These are phyloP conservation scores for Augiades crinisus DNA, from an alignment of 2,888 invertebrate species.

Conservation along the genomic window DNA sequence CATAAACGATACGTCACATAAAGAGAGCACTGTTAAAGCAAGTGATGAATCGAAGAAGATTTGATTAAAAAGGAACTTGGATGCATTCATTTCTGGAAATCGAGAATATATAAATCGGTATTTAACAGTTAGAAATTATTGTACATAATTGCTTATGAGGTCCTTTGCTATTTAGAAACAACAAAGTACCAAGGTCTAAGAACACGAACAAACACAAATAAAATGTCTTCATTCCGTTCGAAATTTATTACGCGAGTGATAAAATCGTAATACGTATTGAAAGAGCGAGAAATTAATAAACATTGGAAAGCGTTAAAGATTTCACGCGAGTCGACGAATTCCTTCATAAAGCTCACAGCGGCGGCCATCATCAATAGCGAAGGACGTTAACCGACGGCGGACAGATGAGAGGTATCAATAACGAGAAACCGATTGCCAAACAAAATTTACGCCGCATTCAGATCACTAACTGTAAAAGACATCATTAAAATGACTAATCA, in stretches of 20 bases:
- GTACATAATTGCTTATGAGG: no score
- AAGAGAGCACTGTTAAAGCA: no score
- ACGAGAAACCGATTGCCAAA: constrained; percentile 53
- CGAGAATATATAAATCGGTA: no score
- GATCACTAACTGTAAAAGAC: constrained; percentile 69
- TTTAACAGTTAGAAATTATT: no score
- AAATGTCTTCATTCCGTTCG: background rate
- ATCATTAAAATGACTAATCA: constrained; percentile 73
- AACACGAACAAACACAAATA: background rate
- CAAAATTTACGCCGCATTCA: constrained; percentile 66
- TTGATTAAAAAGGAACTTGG: no score
- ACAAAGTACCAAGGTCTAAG: no score
- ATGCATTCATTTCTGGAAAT: no score
- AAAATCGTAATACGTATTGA: constrained; percentile 57
- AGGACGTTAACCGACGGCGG: constrained; percentile 46
- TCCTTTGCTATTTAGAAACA: no score
- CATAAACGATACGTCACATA: no score
- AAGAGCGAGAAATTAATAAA: constrained; percentile 71
- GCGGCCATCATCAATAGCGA: constrained; percentile 43
- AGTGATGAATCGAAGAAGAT: no score
- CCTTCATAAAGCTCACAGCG: constrained; percentile 59
- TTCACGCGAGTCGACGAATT: constrained; percentile 46
- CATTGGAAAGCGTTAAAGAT: constrained; percentile 74
- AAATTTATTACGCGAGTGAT: background rate
- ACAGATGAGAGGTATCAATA: constrained; percentile 58